Percentiles rank a stretch among this genome's conserved stretches.
These are phyloP conservation scores for Macaria notata DNA, from an alignment of 2,888 invertebrate species.

Conservation along the genomic window DNA sequence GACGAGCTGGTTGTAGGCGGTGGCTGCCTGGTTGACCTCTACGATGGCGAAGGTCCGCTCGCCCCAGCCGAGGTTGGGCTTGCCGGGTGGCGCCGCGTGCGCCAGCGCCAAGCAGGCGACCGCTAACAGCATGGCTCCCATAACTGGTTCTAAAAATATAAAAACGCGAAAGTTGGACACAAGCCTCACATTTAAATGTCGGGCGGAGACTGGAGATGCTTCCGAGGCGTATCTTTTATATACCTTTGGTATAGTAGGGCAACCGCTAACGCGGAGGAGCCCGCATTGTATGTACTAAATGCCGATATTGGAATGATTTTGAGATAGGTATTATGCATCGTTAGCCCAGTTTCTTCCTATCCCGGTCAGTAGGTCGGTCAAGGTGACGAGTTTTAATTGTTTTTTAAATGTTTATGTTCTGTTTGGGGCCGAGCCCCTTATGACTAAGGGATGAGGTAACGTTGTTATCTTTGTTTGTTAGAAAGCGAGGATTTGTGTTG, in stretches of 20 bases:
- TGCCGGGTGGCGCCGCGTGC: constrained; percentile 64
- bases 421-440: constrained; percentile 30
- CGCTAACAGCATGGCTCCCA: constrained; percentile 58
- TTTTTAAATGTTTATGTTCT: constrained; percentile 53
- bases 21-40: constrained; percentile 76
- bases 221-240: constrained; percentile 68
- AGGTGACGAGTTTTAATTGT: constrained; percentile 66
- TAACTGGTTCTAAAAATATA: constrained; percentile 71
- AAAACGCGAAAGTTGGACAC: constrained; percentile 55
- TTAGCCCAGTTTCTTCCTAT: constrained; percentile 69
- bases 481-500: constrained; percentile 18
- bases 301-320: constrained; percentile 57
- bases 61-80: constrained; percentile 73
- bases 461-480: constrained; percentile 23
- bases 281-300: constrained; percentile 46
- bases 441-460: constrained; percentile 33
- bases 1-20: constrained; percentile 76
- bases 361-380: constrained; percentile 72
- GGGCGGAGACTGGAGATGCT: constrained; percentile 64
- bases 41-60: constrained; percentile 73
- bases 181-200: constrained; percentile 60
- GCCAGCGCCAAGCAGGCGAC: constrained; percentile 50
- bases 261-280: constrained; percentile 71
- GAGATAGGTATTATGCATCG: constrained; percentile 70
- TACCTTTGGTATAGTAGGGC: constrained; percentile 72